Conservation (phyloP, 2,797 vertebrate genomes). For the Odontamblyopus lacepedii region DNA sequence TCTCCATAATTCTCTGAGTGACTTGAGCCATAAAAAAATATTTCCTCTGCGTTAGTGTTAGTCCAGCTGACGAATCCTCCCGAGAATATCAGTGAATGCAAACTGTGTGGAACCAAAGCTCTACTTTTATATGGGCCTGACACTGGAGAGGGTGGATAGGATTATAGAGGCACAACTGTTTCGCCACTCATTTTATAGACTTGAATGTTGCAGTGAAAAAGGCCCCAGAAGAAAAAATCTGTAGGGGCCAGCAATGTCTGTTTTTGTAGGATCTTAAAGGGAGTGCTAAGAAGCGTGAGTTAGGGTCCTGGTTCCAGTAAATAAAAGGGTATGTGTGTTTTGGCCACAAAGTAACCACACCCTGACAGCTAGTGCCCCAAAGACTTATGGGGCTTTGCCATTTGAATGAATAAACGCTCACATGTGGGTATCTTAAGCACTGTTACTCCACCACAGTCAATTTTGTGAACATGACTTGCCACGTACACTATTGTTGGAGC, state of each 20-base stretch:
- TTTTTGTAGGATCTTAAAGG: conserved; percentile 49
- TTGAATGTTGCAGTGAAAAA: conserved; percentile 54
- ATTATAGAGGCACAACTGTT: conserved; percentile 56
- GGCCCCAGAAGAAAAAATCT: conserved; percentile 26
- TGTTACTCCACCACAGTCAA: neutral
- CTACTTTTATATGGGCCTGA: conserved; percentile 23
- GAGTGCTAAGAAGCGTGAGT: conserved; percentile 46
- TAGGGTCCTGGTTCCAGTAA: conserved; percentile 37
- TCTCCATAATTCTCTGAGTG: conserved; percentile 32
- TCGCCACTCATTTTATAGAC: conserved; percentile 57
- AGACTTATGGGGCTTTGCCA: conserved; percentile 15
- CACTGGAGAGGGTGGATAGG: conserved; percentile 51
- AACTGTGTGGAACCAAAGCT: conserved; percentile 43
- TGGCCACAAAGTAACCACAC: conserved; percentile 26
- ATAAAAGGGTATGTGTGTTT: conserved; percentile 28
- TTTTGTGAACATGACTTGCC: neutral
- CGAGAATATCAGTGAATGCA: conserved; percentile 46
- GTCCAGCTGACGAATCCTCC: conserved; percentile 38
- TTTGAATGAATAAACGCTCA: conserved; percentile 7
- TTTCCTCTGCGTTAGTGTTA: conserved; percentile 28
- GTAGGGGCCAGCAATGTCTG: conserved; percentile 28
- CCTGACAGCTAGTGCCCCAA: conserved; percentile 18
- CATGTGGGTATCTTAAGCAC: conserved; percentile 7
- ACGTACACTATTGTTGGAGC: neutral
- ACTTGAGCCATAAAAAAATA: conserved; percentile 17